Evolutionary conservation across 1,140 invertebrate genomes (phyloP).

Genomic region (Archivesica marissinica): DNA sequence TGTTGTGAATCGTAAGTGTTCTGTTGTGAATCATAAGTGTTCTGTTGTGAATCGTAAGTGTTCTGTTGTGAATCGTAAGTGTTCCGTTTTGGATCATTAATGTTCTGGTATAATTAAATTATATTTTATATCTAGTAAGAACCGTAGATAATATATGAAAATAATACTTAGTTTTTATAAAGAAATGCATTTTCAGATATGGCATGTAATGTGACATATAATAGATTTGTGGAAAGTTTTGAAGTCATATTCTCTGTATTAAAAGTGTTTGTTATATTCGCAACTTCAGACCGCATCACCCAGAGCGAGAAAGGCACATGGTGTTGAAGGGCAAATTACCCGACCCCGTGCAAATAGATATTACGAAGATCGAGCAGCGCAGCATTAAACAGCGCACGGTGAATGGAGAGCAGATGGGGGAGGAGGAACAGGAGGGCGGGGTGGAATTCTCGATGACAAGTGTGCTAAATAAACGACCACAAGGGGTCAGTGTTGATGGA

Average conservation of each 20-base stretch:
- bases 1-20: no score
- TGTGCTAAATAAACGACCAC: slow-evolving; percentile 78
- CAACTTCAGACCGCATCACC: slow-evolving; percentile 83
- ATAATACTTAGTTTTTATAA: no score
- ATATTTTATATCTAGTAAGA: no score
- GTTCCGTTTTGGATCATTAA: no score
- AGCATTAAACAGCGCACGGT: slow-evolving; percentile 45
- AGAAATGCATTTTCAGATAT: neutral
- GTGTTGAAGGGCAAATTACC: slow-evolving; percentile 72
- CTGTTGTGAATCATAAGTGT: no score
- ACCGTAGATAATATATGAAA: no score
- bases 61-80: no score
- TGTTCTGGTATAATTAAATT: no score
- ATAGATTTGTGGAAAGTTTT: neutral
- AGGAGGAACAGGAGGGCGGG: slow-evolving; percentile 67
- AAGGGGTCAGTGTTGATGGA: slow-evolving; percentile 74
- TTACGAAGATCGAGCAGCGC: slow-evolving; percentile 64
- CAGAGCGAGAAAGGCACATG: slow-evolving; percentile 80
- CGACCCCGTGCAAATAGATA: slow-evolving; percentile 73
- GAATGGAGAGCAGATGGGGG: slow-evolving; percentile 30
- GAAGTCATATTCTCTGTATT: neutral
- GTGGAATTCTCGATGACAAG: slow-evolving; percentile 78
- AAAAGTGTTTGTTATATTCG: slow-evolving; percentile 43
- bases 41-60: no score
- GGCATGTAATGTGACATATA: no score